Evolutionary conservation across 2,797 vertebrate species (phyloP).

Genomic region (Hydrocynus forskahlii): DNA sequence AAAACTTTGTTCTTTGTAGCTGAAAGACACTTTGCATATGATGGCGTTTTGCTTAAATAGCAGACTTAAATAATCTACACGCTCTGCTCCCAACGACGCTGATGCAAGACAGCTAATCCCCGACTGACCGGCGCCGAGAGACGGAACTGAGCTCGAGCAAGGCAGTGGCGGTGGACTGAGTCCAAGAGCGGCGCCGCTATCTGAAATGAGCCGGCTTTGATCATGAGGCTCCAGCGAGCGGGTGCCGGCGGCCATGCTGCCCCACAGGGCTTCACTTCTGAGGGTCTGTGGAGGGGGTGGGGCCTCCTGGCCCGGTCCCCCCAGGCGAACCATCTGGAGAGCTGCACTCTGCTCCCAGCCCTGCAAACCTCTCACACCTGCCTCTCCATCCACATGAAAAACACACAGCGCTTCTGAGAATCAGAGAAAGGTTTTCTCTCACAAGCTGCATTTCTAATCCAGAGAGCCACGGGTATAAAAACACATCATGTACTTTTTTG

Average conservation of each 20-base stretch:
- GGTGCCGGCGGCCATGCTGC: slow-evolving; percentile 52
- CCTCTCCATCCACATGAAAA: slow-evolving; percentile 22
- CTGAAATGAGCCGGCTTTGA: slow-evolving; percentile 60
- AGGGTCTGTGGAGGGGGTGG: slow-evolving; percentile 58
- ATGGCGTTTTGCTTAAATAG: slow-evolving; percentile 1
- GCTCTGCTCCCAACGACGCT: neutral
- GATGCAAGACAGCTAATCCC: slow-evolving; percentile 8
- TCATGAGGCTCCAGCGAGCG: slow-evolving; percentile 52
- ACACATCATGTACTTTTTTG: neutral
- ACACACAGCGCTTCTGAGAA: slow-evolving; percentile 29
- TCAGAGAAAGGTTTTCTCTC: slow-evolving; percentile 1
- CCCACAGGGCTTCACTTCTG: slow-evolving; percentile 56
- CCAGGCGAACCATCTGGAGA: slow-evolving; percentile 74
- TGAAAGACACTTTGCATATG: neutral
- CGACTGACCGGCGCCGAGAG: neutral
- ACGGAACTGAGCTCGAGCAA: neutral
- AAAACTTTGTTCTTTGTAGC: neutral
- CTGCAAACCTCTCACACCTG: slow-evolving; percentile 42
- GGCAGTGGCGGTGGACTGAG: neutral
- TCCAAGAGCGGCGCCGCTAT: slow-evolving; percentile 1
- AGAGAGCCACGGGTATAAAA: neutral
- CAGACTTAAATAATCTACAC: slow-evolving; percentile 5
- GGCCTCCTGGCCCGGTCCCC: slow-evolving; percentile 57
- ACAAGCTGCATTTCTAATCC: neutral
- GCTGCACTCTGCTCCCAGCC: slow-evolving; percentile 34